phyloP scores from a whole-genome alignment of 2,797 vertebrate species.

The Oophaga sylvatica region DNA sequence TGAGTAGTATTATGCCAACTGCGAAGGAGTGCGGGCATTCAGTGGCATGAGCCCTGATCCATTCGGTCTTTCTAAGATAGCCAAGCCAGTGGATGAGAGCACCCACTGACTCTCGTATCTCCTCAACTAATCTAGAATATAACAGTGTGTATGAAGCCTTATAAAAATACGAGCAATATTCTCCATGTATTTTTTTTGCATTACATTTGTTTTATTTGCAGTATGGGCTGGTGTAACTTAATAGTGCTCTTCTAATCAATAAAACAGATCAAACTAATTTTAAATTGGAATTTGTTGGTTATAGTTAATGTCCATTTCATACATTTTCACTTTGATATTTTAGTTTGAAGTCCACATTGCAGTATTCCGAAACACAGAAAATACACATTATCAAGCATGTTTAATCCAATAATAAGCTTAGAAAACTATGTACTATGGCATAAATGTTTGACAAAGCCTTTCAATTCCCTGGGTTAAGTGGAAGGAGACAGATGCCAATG shows the following conservation, averaged over 20 bases:
- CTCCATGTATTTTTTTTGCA: background rate
- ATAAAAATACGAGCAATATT: background rate
- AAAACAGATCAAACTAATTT: background rate
- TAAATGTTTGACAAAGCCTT: constrained; percentile 42
- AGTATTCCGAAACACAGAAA: background rate
- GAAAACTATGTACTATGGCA: constrained; percentile 15
- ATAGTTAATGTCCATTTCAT: background rate
- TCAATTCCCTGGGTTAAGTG: constrained; percentile 63
- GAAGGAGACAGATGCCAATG: constrained; percentile 64
- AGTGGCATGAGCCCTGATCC: too few species aligned
- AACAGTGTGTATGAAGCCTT: background rate
- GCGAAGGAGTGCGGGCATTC: too few species aligned
- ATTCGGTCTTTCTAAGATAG: too few species aligned
- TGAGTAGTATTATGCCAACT: too few species aligned
- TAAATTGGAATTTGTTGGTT: background rate
- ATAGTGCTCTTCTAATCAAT: background rate
- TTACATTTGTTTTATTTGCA: background rate
- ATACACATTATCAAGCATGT: constrained; percentile 11
- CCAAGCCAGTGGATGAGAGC: too few species aligned
- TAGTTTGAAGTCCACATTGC: background rate
- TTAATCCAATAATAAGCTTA: constrained; percentile 28
- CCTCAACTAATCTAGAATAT: background rate
- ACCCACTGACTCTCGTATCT: too few species aligned
- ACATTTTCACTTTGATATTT: background rate
- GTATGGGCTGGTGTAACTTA: background rate